These are phyloP conservation scores for Nerophis ophidion DNA, from an alignment of 2,113 vertebrate genomes.

Conservation along the genomic window DNA sequence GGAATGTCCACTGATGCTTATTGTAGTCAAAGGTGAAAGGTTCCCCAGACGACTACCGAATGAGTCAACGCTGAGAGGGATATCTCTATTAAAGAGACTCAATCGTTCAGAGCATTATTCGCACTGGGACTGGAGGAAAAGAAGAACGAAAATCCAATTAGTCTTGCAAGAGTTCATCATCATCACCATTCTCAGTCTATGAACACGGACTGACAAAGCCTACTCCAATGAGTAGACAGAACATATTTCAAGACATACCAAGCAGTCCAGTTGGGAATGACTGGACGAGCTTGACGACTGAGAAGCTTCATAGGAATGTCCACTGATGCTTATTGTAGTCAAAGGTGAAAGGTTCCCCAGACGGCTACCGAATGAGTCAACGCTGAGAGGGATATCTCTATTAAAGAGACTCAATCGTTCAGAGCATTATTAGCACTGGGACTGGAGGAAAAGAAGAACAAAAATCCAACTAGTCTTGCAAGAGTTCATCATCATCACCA, in stretches of 20 bases:
- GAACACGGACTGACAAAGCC: too few relatives aligned
- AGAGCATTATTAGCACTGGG: conserved; percentile 23
- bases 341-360: conserved; percentile 35
- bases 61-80: conserved; percentile 24
- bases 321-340: conserved; percentile 29
- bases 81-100: conserved; percentile 39
- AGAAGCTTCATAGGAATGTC: not conserved
- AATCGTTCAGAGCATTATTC: conserved; percentile 32
- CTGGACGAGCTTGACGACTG: too few relatives aligned
- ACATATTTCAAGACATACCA: too few relatives aligned
- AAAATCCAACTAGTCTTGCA: conserved; percentile 21
- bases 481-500: conserved; percentile 49
- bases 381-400: conserved; percentile 21
- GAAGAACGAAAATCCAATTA: conserved; percentile 4
- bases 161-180: conserved; percentile 45
- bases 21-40: conserved; percentile 34
- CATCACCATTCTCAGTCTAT: too few relatives aligned
- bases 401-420: too few relatives aligned
- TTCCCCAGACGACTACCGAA: conserved; percentile 24
- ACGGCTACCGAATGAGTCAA: conserved; percentile 27
- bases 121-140: not conserved
- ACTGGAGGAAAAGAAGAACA: not conserved
- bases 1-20: conserved; percentile 22
- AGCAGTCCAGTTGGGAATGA: too few relatives aligned
- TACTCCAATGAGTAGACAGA: too few relatives aligned